Base-by-base conservation (phyloP, 2,113 vertebrate species). In the Alethe diademata region DNA sequence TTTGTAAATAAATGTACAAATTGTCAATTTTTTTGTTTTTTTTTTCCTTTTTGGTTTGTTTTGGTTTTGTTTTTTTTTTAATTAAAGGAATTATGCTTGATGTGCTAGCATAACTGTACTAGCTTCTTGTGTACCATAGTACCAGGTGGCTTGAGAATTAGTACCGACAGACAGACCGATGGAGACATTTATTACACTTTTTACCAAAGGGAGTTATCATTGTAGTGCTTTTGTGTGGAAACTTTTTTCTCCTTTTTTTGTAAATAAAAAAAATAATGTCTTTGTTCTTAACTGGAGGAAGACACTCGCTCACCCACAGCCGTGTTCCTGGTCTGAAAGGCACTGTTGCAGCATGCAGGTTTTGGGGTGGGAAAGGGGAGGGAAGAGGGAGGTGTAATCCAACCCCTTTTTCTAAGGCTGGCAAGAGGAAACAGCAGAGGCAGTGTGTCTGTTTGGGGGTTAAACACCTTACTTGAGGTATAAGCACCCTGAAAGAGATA, bases 221-320 rank as follows among this genome's bases (percentile, higher is more conserved):
- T 98, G 97, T 98, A 98, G 97, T 98, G 98, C 97, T 98, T 98
- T 98, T 97, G 96, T 98, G 98, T 98, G 98, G 93, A 98, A 98
- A 97, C 79, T 97, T 97, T 97, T 97, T 90, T 96, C 70, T 90
- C 65, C 48, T 93, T 94, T 82, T 75, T 97, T 96, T 90, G 94
- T 96, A 97, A 98, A 97, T 97, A 98, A 98, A 97, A 90, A 75
- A 62, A 97, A 97, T 81, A 66, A 97, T 97, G 97, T 97, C 97
- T 98, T 97, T 97, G 95, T 98, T 98, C 97, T 98, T 98, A 96
- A 95, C 90, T 88, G 95, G 96, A 97, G 97, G 94, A 97, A 97
- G 96, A 96, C 57, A 22, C 70, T 97, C 5, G 86, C 91, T 96
- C 93, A 83, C 93, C 96, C 90, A 31, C 81, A 86, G 91, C 96